A percentile compares a stretch with the other conserved stretches of the same genome.
These are phyloP conservation scores for Molossus molossus DNA, from an alignment of 2,797 vertebrate genomes.

Conservation along the genomic window DNA sequence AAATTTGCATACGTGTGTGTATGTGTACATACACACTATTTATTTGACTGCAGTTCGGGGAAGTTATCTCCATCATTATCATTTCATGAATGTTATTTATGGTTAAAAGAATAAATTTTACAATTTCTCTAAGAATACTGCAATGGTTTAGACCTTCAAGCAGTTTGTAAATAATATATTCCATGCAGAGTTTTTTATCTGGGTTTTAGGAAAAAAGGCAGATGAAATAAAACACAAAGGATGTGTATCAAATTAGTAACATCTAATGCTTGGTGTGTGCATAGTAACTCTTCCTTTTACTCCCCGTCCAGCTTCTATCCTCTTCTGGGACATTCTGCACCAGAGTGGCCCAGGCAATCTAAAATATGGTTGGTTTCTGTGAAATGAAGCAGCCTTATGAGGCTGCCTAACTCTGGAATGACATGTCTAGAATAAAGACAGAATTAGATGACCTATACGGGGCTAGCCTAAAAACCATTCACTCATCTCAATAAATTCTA, in stretches of 20 bases:
- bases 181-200: neutral
- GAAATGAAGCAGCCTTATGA: neutral
- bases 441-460: neutral
- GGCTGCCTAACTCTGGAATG: neutral
- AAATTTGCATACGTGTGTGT: neutral
- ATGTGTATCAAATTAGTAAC: neutral
- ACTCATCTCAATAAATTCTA: neutral
- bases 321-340: neutral
- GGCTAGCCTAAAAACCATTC: neutral
- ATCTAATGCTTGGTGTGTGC: neutral
- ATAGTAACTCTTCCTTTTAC: accelerated
- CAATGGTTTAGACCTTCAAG: neutral
- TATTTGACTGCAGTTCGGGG: neutral
- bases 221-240: neutral
- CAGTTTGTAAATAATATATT: neutral
- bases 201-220: neutral
- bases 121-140: neutral
- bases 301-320: neutral
- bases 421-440: neutral
- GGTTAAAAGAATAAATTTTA: neutral
- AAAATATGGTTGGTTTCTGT: neutral
- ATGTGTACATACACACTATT: neutral
- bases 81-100: neutral
- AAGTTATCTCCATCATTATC: neutral
- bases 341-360: accelerated